Base-by-base conservation (phyloP, 2,888 invertebrate species). In the Phymatocera aterrima region DNA sequence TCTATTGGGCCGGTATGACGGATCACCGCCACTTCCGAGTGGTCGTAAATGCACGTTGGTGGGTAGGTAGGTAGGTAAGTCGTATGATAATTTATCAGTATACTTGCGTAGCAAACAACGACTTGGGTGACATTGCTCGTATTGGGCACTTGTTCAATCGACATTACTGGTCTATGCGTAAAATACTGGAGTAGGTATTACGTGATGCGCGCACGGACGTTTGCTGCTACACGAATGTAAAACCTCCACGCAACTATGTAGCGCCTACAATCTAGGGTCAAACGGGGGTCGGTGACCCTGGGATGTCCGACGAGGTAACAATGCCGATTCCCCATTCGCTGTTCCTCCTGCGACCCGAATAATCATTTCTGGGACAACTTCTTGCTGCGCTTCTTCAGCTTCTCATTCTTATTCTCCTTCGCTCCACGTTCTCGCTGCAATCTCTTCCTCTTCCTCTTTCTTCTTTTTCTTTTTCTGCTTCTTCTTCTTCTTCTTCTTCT, bases 201-300 rank as follows among this genome's bases (percentile, higher is more conserved):
- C n/a, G n/a, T n/a, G n/a, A n/a, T n/a, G n/a, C n/a, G n/a, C n/a
- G n/a, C n/a, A n/a, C n/a, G n/a, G n/a, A n/a, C n/a, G n/a, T n/a
- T n/a, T n/a, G n/a, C n/a, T 28, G 24, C 5, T 15, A 28, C 28
- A 51, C 15, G 24, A 0, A 5, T 4, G 21, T 24, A 28, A 1
- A 51, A 18, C 12, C 0, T 10, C 3, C 40, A 3, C 24, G 3
- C 12, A 10, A 24, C 28, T n/a, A n/a, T 1, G 64, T 18, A 37
- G 64, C 34, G 37, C 21, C 34, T n/a, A 12, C 5, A 40, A 64
- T 21, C 34, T 18, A 18, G 64, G 64, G 64, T 64, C 64, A 18
- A 64, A 64, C 37, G n/a, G 31, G 40, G 64, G 64, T 64, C 18
- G 18, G 40, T 40, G 64, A 64, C 57, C 31, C 57, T 57, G 8